Evolutionary conservation across 2,113 vertebrate genomes (phyloP).

Genomic region (Andinoacara biseriatus): DNA sequence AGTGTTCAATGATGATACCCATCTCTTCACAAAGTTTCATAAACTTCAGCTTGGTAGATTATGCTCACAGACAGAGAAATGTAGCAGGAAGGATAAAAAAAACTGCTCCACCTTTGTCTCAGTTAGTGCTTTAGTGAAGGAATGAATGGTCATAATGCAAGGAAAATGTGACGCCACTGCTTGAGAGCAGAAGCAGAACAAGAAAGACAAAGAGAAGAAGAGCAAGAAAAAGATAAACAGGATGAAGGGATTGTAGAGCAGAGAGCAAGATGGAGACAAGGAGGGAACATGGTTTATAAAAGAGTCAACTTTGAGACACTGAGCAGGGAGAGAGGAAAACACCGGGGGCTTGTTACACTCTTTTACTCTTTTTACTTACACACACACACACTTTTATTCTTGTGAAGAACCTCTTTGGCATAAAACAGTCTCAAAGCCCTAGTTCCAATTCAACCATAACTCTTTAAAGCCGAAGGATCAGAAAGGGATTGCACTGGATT

Average conservation of each 20-base stretch:
- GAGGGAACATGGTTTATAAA: constrained; percentile 6
- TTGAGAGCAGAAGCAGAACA: neutral
- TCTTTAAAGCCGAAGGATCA: too few species aligned
- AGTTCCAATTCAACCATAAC: too few species aligned
- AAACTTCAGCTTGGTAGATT: neutral
- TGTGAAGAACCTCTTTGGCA: neutral
- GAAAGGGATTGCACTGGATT: neutral
- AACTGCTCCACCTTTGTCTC: neutral
- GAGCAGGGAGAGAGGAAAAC: constrained; percentile 20
- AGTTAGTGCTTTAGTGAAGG: neutral
- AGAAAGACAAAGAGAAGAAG: neutral
- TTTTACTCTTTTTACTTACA: neutral
- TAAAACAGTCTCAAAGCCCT: neutral
- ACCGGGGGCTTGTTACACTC: constrained; percentile 9
- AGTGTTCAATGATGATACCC: neutral
- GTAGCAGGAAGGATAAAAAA: neutral
- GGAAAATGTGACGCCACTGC: neutral
- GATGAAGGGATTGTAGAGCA: constrained; percentile 7
- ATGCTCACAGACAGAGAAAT: neutral
- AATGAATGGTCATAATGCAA: neutral
- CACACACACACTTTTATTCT: neutral
- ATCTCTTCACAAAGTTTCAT: too few species aligned
- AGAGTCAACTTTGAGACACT: constrained; percentile 8
- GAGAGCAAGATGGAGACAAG: neutral
- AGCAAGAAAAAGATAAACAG: constrained; percentile 16